Conservation (phyloP, 2,888 invertebrate species). For the Prosapia bicincta region DNA sequence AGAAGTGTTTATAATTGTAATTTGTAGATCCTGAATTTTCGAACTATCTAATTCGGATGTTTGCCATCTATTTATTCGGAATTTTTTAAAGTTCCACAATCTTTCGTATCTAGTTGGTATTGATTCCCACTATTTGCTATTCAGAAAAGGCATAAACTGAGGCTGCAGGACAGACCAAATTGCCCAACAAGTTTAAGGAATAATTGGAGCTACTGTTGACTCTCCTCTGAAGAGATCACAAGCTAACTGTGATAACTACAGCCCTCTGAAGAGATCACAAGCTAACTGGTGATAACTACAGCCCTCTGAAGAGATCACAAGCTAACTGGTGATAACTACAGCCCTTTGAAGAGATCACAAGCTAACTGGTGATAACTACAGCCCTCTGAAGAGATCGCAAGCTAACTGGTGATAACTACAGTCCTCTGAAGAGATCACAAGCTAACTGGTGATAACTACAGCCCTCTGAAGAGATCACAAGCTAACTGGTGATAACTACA, state of each 20-base stretch:
- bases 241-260: no score
- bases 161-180: not conserved
- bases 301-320: no score
- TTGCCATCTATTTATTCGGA: not conserved
- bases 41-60: slow-evolving; percentile 1
- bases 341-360: no score
- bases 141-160: not conserved
- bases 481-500: no score
- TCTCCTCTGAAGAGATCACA: not conserved
- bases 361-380: no score
- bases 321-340: no score
- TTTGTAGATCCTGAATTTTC: not conserved
- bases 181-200: not conserved
- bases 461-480: no score
- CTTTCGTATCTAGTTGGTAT: not conserved
- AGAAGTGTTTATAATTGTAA: slow-evolving; percentile 4
- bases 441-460: no score
- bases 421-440: no score
- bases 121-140: not conserved
- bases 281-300: no score
- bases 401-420: no score
- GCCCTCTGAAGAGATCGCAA: no score
- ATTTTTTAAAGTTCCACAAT: not conserved
- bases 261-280: not conserved
- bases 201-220: not conserved